These are phyloP conservation scores for Callopanchax toddi DNA, from an alignment of 2,113 vertebrate genomes.

Conservation along the genomic window DNA sequence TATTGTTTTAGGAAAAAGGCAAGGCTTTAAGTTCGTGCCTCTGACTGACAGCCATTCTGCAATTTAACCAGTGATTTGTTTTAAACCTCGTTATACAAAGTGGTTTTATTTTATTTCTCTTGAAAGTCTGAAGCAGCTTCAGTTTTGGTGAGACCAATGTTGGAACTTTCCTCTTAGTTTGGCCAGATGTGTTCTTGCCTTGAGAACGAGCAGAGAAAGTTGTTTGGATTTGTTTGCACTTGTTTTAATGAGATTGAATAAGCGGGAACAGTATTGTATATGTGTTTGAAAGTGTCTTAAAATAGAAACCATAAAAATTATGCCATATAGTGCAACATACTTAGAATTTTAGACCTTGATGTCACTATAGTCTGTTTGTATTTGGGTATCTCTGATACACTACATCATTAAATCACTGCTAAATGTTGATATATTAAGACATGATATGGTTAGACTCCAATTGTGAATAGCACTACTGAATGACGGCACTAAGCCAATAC, in stretches of 20 bases:
- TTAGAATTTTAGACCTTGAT: slow-evolving; percentile 45
- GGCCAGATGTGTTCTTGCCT: slow-evolving; percentile 47
- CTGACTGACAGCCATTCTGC: slow-evolving; percentile 49
- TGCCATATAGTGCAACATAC: slow-evolving; percentile 59
- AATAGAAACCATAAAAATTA: slow-evolving; percentile 26
- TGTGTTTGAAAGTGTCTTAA: slow-evolving; percentile 19
- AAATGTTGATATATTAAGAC: slow-evolving; percentile 56
- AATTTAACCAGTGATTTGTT: slow-evolving; percentile 30
- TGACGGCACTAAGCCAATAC: slow-evolving; percentile 62
- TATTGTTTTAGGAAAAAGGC: slow-evolving; percentile 46
- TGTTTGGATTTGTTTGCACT: slow-evolving; percentile 40
- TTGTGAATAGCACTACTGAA: slow-evolving; percentile 74
- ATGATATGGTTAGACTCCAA: slow-evolving; percentile 42
- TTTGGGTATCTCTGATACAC: slow-evolving; percentile 53
- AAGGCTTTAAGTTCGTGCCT: slow-evolving; percentile 65
- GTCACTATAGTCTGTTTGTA: slow-evolving; percentile 50
- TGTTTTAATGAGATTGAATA: slow-evolving; percentile 12
- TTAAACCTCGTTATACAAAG: slow-evolving; percentile 4
- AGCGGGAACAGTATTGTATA: slow-evolving; percentile 24
- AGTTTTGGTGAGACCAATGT: no score
- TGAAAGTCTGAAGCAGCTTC: background rate
- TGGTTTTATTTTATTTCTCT: slow-evolving; percentile 25
- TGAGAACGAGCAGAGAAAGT: slow-evolving; percentile 21
- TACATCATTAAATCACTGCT: slow-evolving; percentile 59
- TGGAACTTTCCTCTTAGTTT: slow-evolving; percentile 23